Conservation (phyloP, 2,113 vertebrate genomes). For the Scolopax mira region DNA sequence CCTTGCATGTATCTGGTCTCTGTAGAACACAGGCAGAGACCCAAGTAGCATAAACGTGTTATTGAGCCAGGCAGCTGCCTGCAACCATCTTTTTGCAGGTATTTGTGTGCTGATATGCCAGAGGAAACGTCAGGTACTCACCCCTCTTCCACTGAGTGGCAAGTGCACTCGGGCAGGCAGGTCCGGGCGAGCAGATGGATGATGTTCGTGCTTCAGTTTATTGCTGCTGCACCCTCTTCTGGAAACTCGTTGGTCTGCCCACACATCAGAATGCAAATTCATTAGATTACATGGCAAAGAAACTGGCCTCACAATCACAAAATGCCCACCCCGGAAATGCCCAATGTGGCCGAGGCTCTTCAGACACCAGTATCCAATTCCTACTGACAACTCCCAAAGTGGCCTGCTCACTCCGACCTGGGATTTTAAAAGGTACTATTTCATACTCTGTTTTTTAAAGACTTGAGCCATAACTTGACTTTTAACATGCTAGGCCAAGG, state of each 20-base stretch:
- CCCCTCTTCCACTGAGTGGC: neutral
- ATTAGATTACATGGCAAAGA: neutral
- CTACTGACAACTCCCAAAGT: neutral
- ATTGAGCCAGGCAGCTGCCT: neutral
- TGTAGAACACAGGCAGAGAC: neutral
- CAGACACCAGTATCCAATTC: neutral
- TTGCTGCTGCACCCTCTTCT: neutral
- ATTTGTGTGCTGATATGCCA: neutral
- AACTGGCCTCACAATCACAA: neutral
- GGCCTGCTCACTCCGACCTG: neutral
- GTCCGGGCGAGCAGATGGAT: neutral
- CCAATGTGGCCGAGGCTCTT: neutral
- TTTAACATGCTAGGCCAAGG: neutral
- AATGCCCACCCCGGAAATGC: neutral
- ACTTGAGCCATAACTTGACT: neutral
- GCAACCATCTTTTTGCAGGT: neutral
- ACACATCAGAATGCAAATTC: neutral
- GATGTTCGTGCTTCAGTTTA: neutral
- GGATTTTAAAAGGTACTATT: neutral
- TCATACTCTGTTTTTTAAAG: neutral
- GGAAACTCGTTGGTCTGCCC: neutral
- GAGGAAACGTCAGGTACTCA: neutral
- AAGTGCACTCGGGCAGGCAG: rapidly evolving
- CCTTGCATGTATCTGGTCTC: neutral
- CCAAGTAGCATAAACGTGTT: neutral